Percentiles rank a stretch among this genome's conserved stretches.
phyloP scores from a whole-genome alignment of 1,140 invertebrate species.

The Bombus pascuorum region DNA sequence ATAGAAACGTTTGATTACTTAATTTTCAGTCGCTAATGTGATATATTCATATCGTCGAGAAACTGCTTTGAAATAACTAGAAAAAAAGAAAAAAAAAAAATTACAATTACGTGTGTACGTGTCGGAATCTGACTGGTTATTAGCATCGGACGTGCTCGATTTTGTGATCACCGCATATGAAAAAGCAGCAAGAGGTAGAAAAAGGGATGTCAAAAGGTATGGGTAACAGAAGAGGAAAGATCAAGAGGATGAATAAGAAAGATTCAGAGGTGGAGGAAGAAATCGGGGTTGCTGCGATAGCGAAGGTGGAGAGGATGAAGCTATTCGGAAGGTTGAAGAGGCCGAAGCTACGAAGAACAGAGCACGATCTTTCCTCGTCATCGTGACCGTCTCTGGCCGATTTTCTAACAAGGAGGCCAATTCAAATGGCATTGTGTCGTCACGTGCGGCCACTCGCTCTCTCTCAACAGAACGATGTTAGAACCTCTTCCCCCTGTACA shows the following conservation, averaged over 20 bases:
- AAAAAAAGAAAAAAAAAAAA: not conserved
- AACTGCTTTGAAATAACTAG: not conserved
- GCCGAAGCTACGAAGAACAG: constrained; percentile 52
- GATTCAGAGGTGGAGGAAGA: constrained; percentile 35
- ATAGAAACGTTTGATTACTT: not conserved
- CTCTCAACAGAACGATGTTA: constrained; percentile 47
- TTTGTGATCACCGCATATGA: not conserved
- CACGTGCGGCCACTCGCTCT: constrained; percentile 78
- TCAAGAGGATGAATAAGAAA: constrained; percentile 35
- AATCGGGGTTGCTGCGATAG: constrained; percentile 75
- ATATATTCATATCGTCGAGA: not conserved
- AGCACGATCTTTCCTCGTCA: constrained; percentile 51
- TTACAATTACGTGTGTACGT: not conserved
- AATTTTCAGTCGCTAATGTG: not conserved
- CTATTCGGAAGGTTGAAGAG: constrained; percentile 43
- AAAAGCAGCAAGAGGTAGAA: not conserved
- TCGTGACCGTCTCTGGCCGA: constrained; percentile 38
- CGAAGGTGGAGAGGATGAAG: constrained; percentile 66
- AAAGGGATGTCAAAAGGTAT: constrained; percentile 6
- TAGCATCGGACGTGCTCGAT: constrained; percentile 30
- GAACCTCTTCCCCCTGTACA: constrained; percentile 40
- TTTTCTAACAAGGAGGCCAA: constrained; percentile 69
- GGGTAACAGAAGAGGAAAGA: constrained; percentile 22
- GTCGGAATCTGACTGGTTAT: not conserved
- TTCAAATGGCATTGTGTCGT: constrained; percentile 78